Evolutionary conservation across 30 jellyfish, hydroid and myxozoan genomes (phyloP).

Genomic region (Nemopilema nomurai): DNA sequence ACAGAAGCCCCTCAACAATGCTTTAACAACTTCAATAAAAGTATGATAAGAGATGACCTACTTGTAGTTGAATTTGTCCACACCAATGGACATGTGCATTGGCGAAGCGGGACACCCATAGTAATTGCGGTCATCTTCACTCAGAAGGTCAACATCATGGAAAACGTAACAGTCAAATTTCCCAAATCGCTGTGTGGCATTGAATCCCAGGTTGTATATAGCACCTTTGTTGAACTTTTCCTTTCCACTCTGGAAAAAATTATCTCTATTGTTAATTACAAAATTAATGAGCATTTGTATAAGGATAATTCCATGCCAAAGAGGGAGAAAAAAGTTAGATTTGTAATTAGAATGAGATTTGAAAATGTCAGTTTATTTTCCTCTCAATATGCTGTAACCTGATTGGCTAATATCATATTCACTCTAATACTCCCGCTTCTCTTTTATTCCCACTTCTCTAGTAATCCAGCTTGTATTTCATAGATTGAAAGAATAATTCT

Average conservation of each 20-base stretch:
- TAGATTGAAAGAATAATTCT: background rate
- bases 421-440: background rate
- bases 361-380: no score
- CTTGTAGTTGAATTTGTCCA: conserved; percentile 63
- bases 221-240: conserved; percentile 56
- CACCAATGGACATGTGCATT: conserved; percentile 47
- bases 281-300: no score
- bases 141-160: conserved; percentile 60
- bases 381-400: no score
- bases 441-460: background rate
- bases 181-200: conserved; percentile 9
- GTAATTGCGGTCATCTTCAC: conserved; percentile 50
- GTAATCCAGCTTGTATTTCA: background rate
- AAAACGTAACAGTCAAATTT: conserved; percentile 51
- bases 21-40: no score
- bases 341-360: no score
- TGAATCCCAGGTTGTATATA: conserved; percentile 60
- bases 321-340: no score
- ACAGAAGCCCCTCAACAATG: no score
- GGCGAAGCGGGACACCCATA: conserved; percentile 72
- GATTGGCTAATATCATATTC: no score
- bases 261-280: background rate
- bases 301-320: no score
- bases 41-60: conserved; percentile 24
- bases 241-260: conserved; percentile 39